Conservation (phyloP, 2,888 invertebrate genomes). For the Ophonus ardosiacus region DNA sequence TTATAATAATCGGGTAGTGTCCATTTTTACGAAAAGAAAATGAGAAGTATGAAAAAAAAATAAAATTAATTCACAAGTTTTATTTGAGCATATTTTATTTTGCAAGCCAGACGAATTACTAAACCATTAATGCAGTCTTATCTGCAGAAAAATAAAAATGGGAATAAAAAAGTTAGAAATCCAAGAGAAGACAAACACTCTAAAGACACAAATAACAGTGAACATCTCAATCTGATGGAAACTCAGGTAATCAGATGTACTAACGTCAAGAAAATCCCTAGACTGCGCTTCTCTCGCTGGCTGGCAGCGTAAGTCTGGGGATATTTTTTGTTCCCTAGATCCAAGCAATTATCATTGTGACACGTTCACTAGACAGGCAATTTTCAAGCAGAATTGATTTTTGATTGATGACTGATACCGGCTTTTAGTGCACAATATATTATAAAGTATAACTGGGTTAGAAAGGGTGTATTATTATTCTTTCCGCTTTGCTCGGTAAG, state of each 20-base stretch:
- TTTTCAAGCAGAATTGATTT: slow-evolving; percentile 58
- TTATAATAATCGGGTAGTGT: no score
- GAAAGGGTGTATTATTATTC: not conserved
- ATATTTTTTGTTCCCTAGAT: slow-evolving; percentile 43
- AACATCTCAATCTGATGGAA: slow-evolving; percentile 10
- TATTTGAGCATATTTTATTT: not conserved
- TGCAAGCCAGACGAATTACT: not conserved
- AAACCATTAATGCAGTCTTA: not conserved
- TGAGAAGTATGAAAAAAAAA: not conserved
- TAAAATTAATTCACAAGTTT: not conserved
- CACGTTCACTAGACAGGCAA: slow-evolving; percentile 58
- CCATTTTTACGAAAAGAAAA: not conserved
- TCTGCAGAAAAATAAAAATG: not conserved
- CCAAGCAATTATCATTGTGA: slow-evolving; percentile 57
- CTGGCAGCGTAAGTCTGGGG: slow-evolving; percentile 1
- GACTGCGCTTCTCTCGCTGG: not conserved
- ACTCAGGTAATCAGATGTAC: slow-evolving; percentile 42
- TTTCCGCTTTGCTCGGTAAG: no score
- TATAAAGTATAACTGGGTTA: not conserved
- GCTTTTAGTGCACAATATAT: slow-evolving; percentile 11
- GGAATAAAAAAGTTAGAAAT: not conserved
- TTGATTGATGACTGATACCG: slow-evolving; percentile 57
- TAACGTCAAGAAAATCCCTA: slow-evolving; percentile 28
- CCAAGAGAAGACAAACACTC: not conserved
- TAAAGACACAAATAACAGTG: not conserved